Evolutionary conservation across 1,140 invertebrate genomes (phyloP), one percentile per base, ranked within the genome.

Genomic region (Globodera ellingtonae): DNA sequence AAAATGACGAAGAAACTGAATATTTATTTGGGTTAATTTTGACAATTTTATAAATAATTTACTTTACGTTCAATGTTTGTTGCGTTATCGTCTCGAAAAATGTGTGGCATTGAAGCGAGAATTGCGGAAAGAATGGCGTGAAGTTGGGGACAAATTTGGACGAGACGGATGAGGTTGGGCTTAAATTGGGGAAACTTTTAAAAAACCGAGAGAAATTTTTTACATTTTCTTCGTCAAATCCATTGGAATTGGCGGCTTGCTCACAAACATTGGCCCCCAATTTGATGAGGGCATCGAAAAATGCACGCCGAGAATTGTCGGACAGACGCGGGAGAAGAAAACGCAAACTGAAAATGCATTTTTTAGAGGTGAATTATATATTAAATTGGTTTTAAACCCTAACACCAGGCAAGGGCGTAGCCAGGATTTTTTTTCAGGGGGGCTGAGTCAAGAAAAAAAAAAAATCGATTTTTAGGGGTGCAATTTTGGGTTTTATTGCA

Each of bases 311-410:
- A 47, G 9, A 4, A 7, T 69, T 76, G 67, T 13, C 9, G 46
- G 44, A 18, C 21, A 76, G 62, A 24, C 75, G 75, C 13, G 75
- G 75, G 18, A 76, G 75, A 69, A 67, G 9, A 65, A 35, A 76
- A 13, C 67, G 21, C 9, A 76, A 15, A n/a, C 75, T 76, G 6
- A 48, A 46, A 76, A 65, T 15, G 8, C 18, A 35, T 35, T 35
- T 35, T 35, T 35, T 35, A 35, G 3, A 35, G 35, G 35, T 35
- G 35, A 35, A 35, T n/a, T n/a, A n/a, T 35, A 3, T 35, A 35
- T 35, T 35, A 35, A 35, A 35, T 3, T 35, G 35, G 35, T 35
- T 35, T n/a, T n/a, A n/a, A n/a, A n/a, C n/a, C n/a, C n/a, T n/a
- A n/a, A n/a, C n/a, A n/a, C n/a, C n/a, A n/a, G n/a, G n/a, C n/a